Evolutionary conservation across 2,888 invertebrate species (phyloP).

Genomic region (Macrophya annulata): DNA sequence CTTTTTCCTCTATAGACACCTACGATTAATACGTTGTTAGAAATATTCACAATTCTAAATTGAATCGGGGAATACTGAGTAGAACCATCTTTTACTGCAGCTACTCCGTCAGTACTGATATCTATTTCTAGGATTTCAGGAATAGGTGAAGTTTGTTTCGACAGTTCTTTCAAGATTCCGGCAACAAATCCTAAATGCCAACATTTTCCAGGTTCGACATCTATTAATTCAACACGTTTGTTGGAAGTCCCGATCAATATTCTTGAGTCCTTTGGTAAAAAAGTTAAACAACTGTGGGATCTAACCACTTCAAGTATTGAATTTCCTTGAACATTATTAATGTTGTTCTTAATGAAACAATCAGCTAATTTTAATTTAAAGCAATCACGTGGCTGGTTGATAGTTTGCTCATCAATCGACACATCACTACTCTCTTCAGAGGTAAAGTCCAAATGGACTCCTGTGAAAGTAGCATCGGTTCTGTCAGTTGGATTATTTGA

Average conservation of each 20-base stretch:
- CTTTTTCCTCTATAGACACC: conserved; percentile 62
- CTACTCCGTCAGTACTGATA: conserved; percentile 58
- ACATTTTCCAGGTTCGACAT: conserved; percentile 57
- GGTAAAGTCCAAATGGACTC: not conserved
- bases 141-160: conserved; percentile 23
- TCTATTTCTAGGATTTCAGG: conserved; percentile 54
- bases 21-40: conserved; percentile 55
- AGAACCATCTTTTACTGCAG: conserved; percentile 43
- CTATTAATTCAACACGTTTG: conserved; percentile 19
- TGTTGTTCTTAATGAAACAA: no score
- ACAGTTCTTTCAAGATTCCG: conserved; percentile 41
- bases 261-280: conserved; percentile 55
- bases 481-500: not conserved
- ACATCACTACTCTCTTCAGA: no score
- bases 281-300: conserved; percentile 54
- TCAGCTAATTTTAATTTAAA: no score
- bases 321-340: no score
- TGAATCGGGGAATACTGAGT: conserved; percentile 65
- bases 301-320: conserved; percentile 56
- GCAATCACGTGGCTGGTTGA: no score
- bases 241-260: conserved; percentile 55
- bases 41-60: conserved; percentile 58
- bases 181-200: conserved; percentile 54
- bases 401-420: no score
- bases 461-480: not conserved